These are phyloP conservation scores for Elysia crispata DNA, from an alignment of 2,888 invertebrate species.

Conservation along the genomic window DNA sequence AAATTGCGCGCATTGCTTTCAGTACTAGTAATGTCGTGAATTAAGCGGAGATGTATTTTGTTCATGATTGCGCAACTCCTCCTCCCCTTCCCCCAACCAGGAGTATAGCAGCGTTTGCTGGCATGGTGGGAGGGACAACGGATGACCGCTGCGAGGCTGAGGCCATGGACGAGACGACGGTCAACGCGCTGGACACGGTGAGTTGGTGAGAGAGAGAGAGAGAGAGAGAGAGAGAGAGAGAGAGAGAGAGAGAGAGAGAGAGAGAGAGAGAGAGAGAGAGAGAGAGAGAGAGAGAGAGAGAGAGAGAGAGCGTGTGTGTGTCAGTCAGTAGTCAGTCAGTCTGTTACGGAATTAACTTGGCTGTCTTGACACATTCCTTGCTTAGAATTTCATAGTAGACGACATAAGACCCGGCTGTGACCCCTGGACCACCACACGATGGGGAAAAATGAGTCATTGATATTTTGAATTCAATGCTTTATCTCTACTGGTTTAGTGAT, in stretches of 20 bases:
- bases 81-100: constrained; percentile 57
- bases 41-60: too few species aligned
- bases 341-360: too few species aligned
- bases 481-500: too few species aligned
- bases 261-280: background rate
- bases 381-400: too few species aligned
- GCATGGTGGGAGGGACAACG: constrained; percentile 98
- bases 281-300: background rate
- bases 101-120: constrained; percentile 98
- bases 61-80: background rate
- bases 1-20: background rate
- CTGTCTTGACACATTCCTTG: too few species aligned
- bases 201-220: constrained; percentile 53
- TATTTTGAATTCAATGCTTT: too few species aligned
- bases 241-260: background rate
- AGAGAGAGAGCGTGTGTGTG: too few species aligned
- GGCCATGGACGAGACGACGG: constrained; percentile 97
- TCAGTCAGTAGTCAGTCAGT: too few species aligned
- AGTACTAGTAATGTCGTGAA: too few species aligned
- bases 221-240: background rate
- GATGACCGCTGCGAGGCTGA: constrained; percentile 98
- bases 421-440: too few species aligned
- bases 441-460: too few species aligned
- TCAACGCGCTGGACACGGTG: constrained; percentile 95
- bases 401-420: too few species aligned